Evolutionary conservation across 2,888 invertebrate genomes (phyloP), one percentile per base, ranked within the genome.

Genomic region (Thysanoteuthis rhombus): DNA sequence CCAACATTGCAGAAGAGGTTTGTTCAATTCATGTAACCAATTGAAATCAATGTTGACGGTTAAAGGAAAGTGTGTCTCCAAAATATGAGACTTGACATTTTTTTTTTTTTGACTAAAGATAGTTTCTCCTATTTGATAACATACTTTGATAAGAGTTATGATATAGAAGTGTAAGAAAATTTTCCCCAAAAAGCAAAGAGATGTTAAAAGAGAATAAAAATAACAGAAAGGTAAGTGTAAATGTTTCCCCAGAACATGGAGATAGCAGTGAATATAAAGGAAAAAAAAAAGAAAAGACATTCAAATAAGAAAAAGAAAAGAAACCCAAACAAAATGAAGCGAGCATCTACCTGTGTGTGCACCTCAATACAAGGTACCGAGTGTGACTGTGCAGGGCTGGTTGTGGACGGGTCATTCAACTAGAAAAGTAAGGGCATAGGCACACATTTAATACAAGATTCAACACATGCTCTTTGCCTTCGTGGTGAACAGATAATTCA

Each of bases 281-380:
- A 58, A 58, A n/a, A n/a, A 75, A 32, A n/a, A n/a, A n/a, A n/a
- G n/a, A 75, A 91, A 91, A 42, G n/a, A 39, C 40, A 91, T 40
- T 42, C 40, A 40, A 91, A 91, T 40, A 40, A 91, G 40, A 91
- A 91, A 93, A 92, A 93, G 94, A 93, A 94, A 47, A 90, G 89
- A 93, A 93, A 93, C 93, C n/a, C 94, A 94, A 94, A 94, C 94
- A 92, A 92, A 92, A 45, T 32, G 36, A 93, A 39, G 93, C 45
- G 47, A 47, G 52, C 39, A 47, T 32, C 52, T 94, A 93, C 47
- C 47, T 93, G 93, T 90, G 93, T 93, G 52, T 90, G 93, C 42
- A 36, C 89, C 45, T 93, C 92, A 47, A 90, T 93, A 90, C 40
- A 39, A 90, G 93, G 90, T 58, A 52, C 58, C 22, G 90, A 75